These are phyloP conservation scores for Chamaetylas fuelleborni DNA, from an alignment of 2,113 vertebrate genomes.

Conservation along the genomic window DNA sequence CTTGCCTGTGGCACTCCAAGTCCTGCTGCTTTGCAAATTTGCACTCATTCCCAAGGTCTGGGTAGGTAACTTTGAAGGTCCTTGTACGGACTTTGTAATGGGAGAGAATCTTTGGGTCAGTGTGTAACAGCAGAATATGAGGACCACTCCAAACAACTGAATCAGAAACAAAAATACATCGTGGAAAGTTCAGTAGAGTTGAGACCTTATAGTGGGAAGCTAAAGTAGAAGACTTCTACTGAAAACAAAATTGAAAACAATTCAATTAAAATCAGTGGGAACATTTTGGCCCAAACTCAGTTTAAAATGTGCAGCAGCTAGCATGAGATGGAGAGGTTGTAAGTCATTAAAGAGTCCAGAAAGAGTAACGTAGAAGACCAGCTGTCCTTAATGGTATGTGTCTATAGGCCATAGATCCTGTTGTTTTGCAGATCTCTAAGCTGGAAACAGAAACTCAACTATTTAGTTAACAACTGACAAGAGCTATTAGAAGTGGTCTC, in stretches of 20 bases:
- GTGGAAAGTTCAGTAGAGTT: neutral
- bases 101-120: neutral
- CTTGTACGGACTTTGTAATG: fast-evolving
- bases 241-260: neutral
- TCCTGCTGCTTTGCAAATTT: neutral
- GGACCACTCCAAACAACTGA: neutral
- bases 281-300: neutral
- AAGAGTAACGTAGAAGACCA: neutral
- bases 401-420: neutral
- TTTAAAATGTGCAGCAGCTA: neutral
- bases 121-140: neutral
- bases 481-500: neutral
- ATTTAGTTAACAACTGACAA: neutral
- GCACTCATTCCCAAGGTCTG: neutral
- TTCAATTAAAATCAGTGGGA: neutral
- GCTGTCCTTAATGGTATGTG: neutral
- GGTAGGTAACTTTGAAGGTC: neutral
- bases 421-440: neutral
- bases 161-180: neutral
- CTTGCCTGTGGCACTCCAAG: neutral
- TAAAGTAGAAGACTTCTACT: neutral
- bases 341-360: neutral
- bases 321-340: neutral
- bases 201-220: neutral
- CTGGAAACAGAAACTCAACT: neutral